Evolutionary conservation across 2,797 vertebrate species (phyloP), one percentile per base, ranked within the genome.

Genomic region (Xenopus petersii): DNA sequence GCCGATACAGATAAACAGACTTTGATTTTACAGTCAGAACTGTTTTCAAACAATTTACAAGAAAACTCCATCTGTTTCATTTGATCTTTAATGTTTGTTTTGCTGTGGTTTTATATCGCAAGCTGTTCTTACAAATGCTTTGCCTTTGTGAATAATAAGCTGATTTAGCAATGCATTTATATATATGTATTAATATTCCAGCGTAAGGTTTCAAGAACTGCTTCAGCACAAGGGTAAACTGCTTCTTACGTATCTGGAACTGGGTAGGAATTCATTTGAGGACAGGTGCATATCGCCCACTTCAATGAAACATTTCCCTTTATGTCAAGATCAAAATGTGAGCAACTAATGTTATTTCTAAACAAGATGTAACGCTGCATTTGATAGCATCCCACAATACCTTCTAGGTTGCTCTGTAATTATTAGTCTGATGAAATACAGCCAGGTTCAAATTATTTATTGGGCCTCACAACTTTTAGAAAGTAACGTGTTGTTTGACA

Each of bases 31-130:
- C 67, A 70, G 71, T 64, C 64, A 47, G 54, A 56, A 66, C 65
- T 78, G 71, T 79, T 79, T 79, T 62, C 71, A 74, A 79, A 70
- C 71, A 79, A 74, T 70, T 79, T 79, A 74, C 77, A 79, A 79
- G 71, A 70, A 74, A 70, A 74, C 67, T 74, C 77, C 77, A 79
- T 79, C 71, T 79, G 77, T 70, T 74, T 74, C 67, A 33, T 79
- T 79, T 74, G 61, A 74, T 79, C 71, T 70, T 66, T 74, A 70
- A 70, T 74, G 71, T 70, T 79, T 79, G 66, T 64, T 74, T 79
- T 74, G 54, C 69, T 70, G 62, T 21, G 49, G 71, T 64, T 79
- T 79, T 74, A 74, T 79, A 70, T 70, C 54, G 61, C 77, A 79
- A 74, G 64, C 77, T 79, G 77, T 74, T 79, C 67, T 46, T 79